Conservation (phyloP, 2,888 invertebrate species). For the Eucera pruinosa region DNA sequence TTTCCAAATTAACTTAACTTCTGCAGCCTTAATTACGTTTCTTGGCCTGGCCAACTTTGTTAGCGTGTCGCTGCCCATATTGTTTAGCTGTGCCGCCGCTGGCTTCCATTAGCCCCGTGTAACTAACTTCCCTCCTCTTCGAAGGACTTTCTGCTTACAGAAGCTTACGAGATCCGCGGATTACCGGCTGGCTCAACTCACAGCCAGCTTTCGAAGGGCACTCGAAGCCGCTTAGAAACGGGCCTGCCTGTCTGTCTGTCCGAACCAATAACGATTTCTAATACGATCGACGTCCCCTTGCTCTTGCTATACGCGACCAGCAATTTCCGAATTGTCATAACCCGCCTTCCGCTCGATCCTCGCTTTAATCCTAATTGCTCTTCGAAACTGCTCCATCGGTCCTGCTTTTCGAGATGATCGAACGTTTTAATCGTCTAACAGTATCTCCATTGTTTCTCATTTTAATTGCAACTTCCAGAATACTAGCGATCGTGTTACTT, state of each 20-base stretch:
- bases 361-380: slow-evolving; percentile 30
- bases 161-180: slow-evolving; percentile 66
- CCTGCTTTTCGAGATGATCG: neutral
- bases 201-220: slow-evolving; percentile 20
- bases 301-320: neutral
- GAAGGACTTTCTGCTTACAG: slow-evolving; percentile 61
- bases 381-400: neutral
- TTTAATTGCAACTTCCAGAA: neutral
- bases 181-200: slow-evolving; percentile 42
- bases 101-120: slow-evolving; percentile 66
- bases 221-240: slow-evolving; percentile 24
- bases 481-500: neutral
- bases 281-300: neutral
- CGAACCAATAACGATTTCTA: slow-evolving; percentile 25
- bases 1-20: slow-evolving; percentile 64
- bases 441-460: neutral
- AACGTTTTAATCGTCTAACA: neutral
- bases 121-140: slow-evolving; percentile 68
- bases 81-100: slow-evolving; percentile 51
- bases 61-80: slow-evolving; percentile 57
- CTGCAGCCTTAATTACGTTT: slow-evolving; percentile 61
- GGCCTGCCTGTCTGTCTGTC: neutral
- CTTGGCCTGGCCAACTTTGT: slow-evolving; percentile 59
- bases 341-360: neutral
- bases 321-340: slow-evolving; percentile 15